These are phyloP conservation scores for Drosophila equinoxialis DNA, from an alignment of 1,140 invertebrate genomes.

Conservation along the genomic window DNA sequence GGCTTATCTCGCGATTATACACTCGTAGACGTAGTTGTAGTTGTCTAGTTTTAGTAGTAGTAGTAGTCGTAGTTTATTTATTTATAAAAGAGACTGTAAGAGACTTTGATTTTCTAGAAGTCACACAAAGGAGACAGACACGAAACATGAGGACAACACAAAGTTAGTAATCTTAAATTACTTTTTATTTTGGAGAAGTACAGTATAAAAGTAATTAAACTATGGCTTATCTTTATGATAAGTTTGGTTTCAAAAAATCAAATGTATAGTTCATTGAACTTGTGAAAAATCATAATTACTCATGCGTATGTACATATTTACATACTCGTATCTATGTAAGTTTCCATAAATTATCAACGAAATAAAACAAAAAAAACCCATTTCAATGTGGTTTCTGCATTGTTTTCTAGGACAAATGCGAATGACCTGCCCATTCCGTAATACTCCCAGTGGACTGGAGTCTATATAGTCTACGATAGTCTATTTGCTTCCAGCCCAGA, in stretches of 20 bases:
- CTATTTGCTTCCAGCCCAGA: conserved; percentile 64
- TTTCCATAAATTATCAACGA: conserved; percentile 58
- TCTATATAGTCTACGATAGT: conserved; percentile 29
- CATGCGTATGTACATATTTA: conserved; percentile 3
- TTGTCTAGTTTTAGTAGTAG: conserved; percentile 10
- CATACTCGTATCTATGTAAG: conserved; percentile 27
- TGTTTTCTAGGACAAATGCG: conserved; percentile 72
- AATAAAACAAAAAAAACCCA: conserved; percentile 35
- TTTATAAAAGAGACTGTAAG: conserved; percentile 24
- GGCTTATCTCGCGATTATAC: conserved; percentile 50
- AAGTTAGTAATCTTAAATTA: conserved; percentile 25
- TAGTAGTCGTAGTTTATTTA: conserved; percentile 14
- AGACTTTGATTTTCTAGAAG: conserved; percentile 15
- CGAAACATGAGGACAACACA: background rate
- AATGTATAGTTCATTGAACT: conserved; percentile 41
- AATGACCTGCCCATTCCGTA: conserved; percentile 56
- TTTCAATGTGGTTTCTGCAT: conserved; percentile 56
- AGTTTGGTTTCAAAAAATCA: conserved; percentile 29
- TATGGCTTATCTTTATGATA: conserved; percentile 49
- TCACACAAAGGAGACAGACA: background rate
- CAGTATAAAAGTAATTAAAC: conserved; percentile 25
- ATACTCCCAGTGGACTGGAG: background rate
- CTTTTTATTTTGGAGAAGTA: conserved; percentile 1
- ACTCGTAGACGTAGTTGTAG: background rate
- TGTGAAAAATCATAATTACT: conserved; percentile 10